phyloP scores from a whole-genome alignment of 2,113 vertebrate species.

The Paramormyrops kingsleyae region DNA sequence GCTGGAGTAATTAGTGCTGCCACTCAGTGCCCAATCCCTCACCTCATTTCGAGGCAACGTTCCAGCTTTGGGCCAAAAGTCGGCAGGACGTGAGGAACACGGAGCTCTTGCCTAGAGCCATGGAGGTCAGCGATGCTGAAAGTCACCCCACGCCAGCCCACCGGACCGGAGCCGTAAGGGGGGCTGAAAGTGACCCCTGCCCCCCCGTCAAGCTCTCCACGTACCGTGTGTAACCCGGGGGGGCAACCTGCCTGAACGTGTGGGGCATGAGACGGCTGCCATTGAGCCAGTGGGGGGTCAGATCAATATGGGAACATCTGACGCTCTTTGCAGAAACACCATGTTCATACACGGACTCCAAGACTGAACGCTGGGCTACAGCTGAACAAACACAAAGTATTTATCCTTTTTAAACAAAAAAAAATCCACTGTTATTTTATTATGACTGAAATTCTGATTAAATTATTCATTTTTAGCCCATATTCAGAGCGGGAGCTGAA shows the following conservation, averaged over 20 bases:
- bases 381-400: not conserved
- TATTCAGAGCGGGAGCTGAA: not conserved
- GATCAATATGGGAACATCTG: not conserved
- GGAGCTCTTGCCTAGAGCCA: not conserved
- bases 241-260: constrained; percentile 14
- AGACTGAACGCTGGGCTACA: not conserved
- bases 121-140: not conserved
- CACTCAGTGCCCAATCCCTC: constrained; percentile 2
- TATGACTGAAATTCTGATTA: not conserved
- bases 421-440: not conserved
- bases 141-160: not conserved
- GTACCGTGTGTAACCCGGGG: constrained; percentile 28
- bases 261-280: constrained; percentile 21
- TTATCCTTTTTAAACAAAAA: not conserved
- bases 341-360: not conserved
- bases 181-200: constrained; percentile 8
- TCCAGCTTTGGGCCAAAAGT: not conserved
- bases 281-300: not conserved
- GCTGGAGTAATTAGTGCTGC: constrained; percentile 33
- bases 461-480: not conserved
- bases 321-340: not conserved
- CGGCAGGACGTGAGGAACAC: not conserved
- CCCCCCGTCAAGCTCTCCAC: constrained; percentile 38
- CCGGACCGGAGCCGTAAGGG: not conserved
- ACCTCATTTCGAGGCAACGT: not conserved